A percentile compares a stretch with the other conserved stretches of the same genome.
Evolutionary conservation across 2,888 invertebrate genomes (phyloP).

Genomic region (Zhengitettix transpicula): DNA sequence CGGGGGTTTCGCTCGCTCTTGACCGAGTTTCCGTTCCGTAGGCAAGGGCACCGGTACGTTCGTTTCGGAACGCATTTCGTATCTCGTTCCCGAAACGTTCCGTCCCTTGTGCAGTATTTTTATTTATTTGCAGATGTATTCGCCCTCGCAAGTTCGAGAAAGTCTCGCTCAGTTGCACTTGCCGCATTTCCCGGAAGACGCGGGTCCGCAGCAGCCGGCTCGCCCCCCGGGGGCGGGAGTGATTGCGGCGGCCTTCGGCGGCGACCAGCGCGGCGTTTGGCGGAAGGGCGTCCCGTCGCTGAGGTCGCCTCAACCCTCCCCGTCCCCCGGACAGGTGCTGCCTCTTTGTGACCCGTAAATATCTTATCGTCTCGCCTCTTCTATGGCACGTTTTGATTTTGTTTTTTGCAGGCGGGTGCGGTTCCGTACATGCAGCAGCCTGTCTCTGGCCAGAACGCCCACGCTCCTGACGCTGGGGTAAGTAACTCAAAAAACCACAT

Average conservation of each 20-base stretch:
- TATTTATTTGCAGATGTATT: no score
- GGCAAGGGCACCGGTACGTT: constrained; percentile 1
- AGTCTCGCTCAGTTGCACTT: no score
- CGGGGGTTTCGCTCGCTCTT: constrained; percentile 9
- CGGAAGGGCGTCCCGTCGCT: constrained; percentile 29
- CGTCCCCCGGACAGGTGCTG: constrained; percentile 31
- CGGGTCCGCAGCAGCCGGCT: no score
- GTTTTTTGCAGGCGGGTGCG: constrained; percentile 31
- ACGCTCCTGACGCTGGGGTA: constrained; percentile 58
- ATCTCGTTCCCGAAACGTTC: no score
- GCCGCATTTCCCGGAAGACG: no score
- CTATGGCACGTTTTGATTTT: constrained; percentile 1
- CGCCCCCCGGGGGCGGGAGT: not conserved
- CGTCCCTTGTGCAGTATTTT: no score
- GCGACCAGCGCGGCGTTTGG: constrained; percentile 13
- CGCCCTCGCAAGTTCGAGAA: no score
- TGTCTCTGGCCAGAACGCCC: constrained; percentile 60
- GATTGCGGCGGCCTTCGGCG: constrained; percentile 1
- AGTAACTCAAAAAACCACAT: constrained; percentile 23
- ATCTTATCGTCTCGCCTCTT: not conserved
- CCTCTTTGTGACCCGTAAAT: no score
- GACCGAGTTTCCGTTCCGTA: constrained; percentile 13
- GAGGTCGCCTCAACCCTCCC: constrained; percentile 40
- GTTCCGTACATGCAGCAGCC: constrained; percentile 55
- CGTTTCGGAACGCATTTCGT: no score